These are phyloP conservation scores for Odontamblyopus rebecca DNA, from an alignment of 2,797 vertebrate species.

Conservation along the genomic window DNA sequence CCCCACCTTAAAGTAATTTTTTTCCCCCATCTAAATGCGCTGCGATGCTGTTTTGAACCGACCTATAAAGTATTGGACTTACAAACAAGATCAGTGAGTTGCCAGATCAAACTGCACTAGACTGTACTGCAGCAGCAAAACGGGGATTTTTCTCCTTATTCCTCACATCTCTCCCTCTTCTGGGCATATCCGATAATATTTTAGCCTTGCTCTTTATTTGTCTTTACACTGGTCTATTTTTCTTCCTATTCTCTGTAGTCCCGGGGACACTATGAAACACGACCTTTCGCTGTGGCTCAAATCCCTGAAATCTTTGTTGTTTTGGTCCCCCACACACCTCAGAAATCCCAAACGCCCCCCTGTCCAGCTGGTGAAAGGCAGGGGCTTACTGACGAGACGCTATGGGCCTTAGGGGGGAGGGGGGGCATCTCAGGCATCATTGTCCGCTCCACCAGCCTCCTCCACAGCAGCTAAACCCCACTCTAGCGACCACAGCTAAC, in stretches of 20 bases:
- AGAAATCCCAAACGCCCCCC: constrained; percentile 48
- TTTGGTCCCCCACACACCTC: constrained; percentile 30
- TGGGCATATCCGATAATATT: constrained; percentile 22
- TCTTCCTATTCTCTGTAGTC: constrained; percentile 26
- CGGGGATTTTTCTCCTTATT: constrained; percentile 2
- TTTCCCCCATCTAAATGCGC: background rate
- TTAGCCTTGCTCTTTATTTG: constrained; percentile 7
- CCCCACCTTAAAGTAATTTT: background rate
- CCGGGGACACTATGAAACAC: constrained; percentile 63
- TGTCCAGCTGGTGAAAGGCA: constrained; percentile 53
- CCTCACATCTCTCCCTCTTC: constrained; percentile 10
- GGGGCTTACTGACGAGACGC: constrained; percentile 73
- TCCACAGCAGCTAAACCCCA: constrained; percentile 45
- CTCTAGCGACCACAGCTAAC: constrained; percentile 39
- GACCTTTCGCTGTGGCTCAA: constrained; percentile 53
- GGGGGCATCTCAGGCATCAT: constrained; percentile 63
- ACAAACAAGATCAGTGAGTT: background rate
- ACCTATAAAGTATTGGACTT: background rate
- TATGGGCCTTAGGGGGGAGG: constrained; percentile 59
- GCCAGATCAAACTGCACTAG: background rate
- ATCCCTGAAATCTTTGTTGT: constrained; percentile 50
- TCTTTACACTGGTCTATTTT: constrained; percentile 11
- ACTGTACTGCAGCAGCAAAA: background rate
- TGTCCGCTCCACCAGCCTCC: constrained; percentile 58
- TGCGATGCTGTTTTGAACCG: background rate